Base-by-base conservation (phyloP, 2,888 invertebrate genomes). In the Dilophus febrilis region DNA sequence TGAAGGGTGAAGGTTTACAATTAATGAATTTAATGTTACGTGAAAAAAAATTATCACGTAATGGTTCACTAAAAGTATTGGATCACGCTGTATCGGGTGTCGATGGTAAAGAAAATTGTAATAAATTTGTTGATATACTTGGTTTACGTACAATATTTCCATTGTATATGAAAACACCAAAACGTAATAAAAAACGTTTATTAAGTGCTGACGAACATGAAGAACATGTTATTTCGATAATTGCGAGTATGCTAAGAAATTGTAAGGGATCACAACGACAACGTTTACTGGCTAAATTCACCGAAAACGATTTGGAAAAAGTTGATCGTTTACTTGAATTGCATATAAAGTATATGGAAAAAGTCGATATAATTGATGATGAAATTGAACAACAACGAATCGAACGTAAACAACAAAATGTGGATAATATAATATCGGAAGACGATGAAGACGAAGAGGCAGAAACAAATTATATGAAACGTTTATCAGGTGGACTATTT, bases 161-260 rank as follows among this genome's bases (percentile, higher is more conserved):
- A 2, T 66, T 99, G 1, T 98, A 97, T 57, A 97, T 99, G 97
- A 92, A 95, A 65, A 97, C 97, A 0, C 98, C 98, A 1, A 85
- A 85, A 52, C 77, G 82, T 51, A 76, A 75, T 51, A 69, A 81
- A 44, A 81, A 80, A 54, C 76, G 80, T 50, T 68, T 87, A 35
- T 64, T 88, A 10, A 81, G 84, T 6, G 71, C 81, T 1, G 87
- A 90, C 54, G 88, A 92, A 55, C 85, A 92, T 51, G 94, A 94
- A 71, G 90, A 97, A 64, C 90, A 94, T 61, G 90, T 92, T 1
- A 73, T 85, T 14, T 91, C 92, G 0, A 87, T 95, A 44, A 85
- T 97, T 51, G 78, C 88, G 1, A 88, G 88, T 28, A 84, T 97
- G 79, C 62, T 97, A 46, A 74, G 87, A 44, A 92, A 94, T 58